Evolutionary conservation across 2,888 invertebrate species (phyloP).

Genomic region (Tenthredo scrophulariae): DNA sequence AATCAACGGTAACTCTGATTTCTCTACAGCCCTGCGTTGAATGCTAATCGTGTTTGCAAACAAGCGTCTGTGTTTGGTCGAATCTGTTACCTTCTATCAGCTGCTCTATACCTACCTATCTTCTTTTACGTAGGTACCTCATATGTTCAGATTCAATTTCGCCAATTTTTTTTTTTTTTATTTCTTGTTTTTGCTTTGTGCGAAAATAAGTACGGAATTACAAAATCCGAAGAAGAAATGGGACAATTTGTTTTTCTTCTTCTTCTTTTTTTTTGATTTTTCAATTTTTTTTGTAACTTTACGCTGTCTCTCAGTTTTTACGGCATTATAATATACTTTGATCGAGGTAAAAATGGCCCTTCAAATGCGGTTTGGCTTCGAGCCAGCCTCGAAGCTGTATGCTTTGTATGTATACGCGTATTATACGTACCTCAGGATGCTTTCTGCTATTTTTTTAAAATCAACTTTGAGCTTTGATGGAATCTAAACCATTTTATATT

Average conservation of each 20-base stretch:
- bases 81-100: conserved; percentile 46
- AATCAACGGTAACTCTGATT: conserved; percentile 55
- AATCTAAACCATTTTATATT: neutral
- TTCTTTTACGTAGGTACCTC: neutral
- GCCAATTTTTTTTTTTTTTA: neutral
- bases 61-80: conserved; percentile 50
- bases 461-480: neutral
- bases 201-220: too few species aligned
- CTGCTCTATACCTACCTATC: neutral
- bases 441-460: neutral
- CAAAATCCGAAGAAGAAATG: neutral
- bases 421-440: neutral
- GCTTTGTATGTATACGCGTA: neutral
- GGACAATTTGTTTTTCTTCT: neutral
- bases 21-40: conserved; percentile 52
- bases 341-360: neutral
- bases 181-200: neutral
- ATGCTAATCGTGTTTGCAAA: conserved; percentile 54
- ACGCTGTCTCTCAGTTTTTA: neutral
- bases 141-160: neutral
- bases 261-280: neutral
- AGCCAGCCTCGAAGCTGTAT: neutral
- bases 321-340: neutral
- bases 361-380: neutral
- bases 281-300: neutral